Evolutionary conservation across 2,113 vertebrate genomes (phyloP).

Genomic region (Phalacrocorax carbo): DNA sequence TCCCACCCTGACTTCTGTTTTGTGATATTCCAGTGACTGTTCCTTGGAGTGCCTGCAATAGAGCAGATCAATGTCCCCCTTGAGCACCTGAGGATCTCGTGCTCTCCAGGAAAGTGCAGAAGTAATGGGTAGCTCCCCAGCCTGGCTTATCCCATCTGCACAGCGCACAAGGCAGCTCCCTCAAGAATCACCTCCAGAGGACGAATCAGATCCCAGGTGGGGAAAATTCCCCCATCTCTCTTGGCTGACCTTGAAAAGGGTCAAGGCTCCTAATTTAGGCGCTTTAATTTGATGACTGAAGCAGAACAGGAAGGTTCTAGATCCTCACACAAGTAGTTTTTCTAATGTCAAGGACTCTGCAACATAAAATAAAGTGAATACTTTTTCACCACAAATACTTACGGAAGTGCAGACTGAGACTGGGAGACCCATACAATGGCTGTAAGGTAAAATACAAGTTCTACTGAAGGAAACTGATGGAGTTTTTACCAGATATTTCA

Average conservation of each 20-base stretch:
- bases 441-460: not conserved
- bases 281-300: not conserved
- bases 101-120: not conserved
- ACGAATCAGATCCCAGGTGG: not conserved
- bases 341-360: not conserved
- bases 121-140: not conserved
- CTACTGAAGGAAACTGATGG: not conserved
- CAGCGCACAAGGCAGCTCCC: not conserved
- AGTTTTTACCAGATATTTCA: not conserved
- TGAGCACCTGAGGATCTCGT: not conserved
- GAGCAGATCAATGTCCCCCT: not conserved
- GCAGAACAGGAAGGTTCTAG: not conserved
- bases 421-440: not conserved
- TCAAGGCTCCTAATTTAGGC: not conserved
- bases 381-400: not conserved
- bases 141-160: not conserved
- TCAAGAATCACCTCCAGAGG: not conserved
- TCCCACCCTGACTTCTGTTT: not conserved
- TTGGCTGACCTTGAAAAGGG: not conserved
- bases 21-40: not conserved
- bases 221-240: not conserved
- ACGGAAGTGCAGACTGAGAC: not conserved
- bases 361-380: not conserved
- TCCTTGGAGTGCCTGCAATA: accelerated
- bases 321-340: not conserved